These are phyloP conservation scores for Amorpha juglandis DNA, from an alignment of 2,888 invertebrate genomes.

Conservation along the genomic window DNA sequence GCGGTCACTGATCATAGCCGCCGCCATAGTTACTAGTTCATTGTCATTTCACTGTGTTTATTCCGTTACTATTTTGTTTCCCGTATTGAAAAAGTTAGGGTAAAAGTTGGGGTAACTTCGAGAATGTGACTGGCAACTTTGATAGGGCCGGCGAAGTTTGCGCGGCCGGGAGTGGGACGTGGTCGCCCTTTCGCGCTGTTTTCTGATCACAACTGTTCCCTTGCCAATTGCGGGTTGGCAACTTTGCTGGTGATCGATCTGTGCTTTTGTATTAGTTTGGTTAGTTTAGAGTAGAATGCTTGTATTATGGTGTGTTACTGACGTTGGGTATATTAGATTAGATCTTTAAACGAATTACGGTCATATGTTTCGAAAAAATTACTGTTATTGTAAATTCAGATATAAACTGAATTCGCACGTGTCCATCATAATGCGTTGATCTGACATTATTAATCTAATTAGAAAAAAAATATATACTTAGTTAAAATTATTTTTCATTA, in stretches of 20 bases:
- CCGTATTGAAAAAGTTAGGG: conserved; percentile 9
- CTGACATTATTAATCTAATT: too few relatives aligned
- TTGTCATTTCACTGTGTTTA: background rate
- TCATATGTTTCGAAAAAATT: too few relatives aligned
- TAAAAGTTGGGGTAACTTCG: conserved; percentile 13
- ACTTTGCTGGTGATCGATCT: conserved; percentile 21
- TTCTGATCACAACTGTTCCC: conserved; percentile 23
- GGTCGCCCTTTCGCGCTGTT: conserved; percentile 21
- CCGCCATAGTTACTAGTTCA: conserved; percentile 70
- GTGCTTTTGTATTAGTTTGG: conserved; percentile 18
- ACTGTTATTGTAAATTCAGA: too few relatives aligned
- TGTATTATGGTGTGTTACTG: too few relatives aligned
- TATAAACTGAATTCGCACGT: too few relatives aligned
- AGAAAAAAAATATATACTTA: too few relatives aligned
- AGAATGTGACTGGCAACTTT: conserved; percentile 20
- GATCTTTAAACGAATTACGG: too few relatives aligned
- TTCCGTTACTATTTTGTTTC: conserved; percentile 10
- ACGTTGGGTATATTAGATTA: background rate
- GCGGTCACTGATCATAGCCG: conserved; percentile 83
- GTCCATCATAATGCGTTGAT: too few relatives aligned
- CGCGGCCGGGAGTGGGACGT: background rate
- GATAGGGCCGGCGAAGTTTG: conserved; percentile 15
- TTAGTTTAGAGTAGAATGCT: background rate
- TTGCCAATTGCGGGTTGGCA: conserved; percentile 8
- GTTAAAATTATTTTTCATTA: too few relatives aligned